phyloP scores from a whole-genome alignment of 1,140 invertebrate species.

The Magallana angulata region DNA sequence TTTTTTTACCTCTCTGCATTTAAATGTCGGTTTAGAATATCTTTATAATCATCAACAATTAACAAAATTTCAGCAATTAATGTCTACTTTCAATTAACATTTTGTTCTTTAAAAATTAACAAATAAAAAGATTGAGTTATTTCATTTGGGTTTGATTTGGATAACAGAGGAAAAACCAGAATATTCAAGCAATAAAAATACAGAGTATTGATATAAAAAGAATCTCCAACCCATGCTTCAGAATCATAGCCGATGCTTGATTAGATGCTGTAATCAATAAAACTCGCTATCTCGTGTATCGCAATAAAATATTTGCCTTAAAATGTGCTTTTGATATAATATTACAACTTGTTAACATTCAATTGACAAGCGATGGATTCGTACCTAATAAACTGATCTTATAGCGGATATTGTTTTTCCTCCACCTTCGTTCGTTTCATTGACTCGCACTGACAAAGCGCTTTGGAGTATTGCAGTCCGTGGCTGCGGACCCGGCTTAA shows the following conservation, averaged over 20 bases:
- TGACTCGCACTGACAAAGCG: conserved; percentile 12
- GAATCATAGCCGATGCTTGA: neutral
- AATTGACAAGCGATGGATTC: conserved; percentile 31
- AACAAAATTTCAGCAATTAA: conserved; percentile 3
- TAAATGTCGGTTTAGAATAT: neutral
- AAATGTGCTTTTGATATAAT: conserved; percentile 32
- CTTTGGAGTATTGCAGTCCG: neutral
- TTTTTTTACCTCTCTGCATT: neutral
- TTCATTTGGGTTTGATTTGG: neutral
- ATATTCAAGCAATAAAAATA: neutral
- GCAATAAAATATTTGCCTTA: conserved; percentile 34
- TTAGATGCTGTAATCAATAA: conserved; percentile 29
- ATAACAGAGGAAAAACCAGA: neutral
- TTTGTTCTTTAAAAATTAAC: neutral
- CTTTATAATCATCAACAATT: conserved; percentile 10
- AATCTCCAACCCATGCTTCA: neutral
- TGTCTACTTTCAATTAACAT: neutral
- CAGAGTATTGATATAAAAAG: neutral
- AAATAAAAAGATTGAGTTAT: too few relatives aligned
- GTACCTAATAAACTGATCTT: conserved; percentile 31
- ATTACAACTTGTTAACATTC: conserved; percentile 38
- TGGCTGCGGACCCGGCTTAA: neutral
- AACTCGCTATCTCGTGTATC: conserved; percentile 8
- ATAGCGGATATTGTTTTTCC: conserved; percentile 25
- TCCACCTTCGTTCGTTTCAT: conserved; percentile 17